Evolutionary conservation across 1,140 invertebrate genomes (phyloP).

Genomic region (Drosophila punjabiensis): DNA sequence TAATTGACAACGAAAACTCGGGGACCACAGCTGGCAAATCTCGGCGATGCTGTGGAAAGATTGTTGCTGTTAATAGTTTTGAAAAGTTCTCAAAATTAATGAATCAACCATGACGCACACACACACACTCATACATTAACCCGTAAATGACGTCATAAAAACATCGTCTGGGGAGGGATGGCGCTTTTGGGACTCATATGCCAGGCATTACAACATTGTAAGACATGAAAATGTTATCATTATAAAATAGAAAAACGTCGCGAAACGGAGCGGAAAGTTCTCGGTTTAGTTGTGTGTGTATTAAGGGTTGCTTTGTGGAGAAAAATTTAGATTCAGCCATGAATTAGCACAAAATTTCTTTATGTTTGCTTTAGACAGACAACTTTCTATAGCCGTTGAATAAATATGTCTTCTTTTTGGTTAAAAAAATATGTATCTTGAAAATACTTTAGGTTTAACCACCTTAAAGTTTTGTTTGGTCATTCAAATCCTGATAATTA

Average conservation of each 20-base stretch:
- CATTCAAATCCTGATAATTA: slow-evolving; percentile 68
- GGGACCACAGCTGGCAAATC: slow-evolving; percentile 41
- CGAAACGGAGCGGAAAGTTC: slow-evolving; percentile 24
- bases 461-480: slow-evolving; percentile 49
- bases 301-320: background rate
- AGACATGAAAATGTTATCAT: slow-evolving; percentile 82
- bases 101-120: slow-evolving; percentile 67
- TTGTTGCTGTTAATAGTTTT: slow-evolving; percentile 73
- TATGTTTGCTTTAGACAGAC: slow-evolving; percentile 16
- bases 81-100: slow-evolving; percentile 76
- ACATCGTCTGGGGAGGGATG: slow-evolving; percentile 11
- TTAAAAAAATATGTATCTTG: slow-evolving; percentile 32
- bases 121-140: slow-evolving; percentile 57
- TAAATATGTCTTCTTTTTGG: slow-evolving; percentile 32
- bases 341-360: slow-evolving; percentile 61
- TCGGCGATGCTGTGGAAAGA: slow-evolving; percentile 35
- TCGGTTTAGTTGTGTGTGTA: slow-evolving; percentile 7
- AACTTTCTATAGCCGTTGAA: slow-evolving; percentile 32
- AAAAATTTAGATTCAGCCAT: slow-evolving; percentile 24
- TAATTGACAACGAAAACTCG: slow-evolving; percentile 58
- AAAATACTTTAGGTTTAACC: slow-evolving; percentile 36
- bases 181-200: slow-evolving; percentile 49
- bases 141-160: slow-evolving; percentile 69
- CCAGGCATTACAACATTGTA: slow-evolving; percentile 75
- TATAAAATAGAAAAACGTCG: slow-evolving; percentile 77